Evolutionary conservation across 2,888 invertebrate genomes (phyloP), one percentile per base, ranked within the genome.

Genomic region (Noctua janthina): DNA sequence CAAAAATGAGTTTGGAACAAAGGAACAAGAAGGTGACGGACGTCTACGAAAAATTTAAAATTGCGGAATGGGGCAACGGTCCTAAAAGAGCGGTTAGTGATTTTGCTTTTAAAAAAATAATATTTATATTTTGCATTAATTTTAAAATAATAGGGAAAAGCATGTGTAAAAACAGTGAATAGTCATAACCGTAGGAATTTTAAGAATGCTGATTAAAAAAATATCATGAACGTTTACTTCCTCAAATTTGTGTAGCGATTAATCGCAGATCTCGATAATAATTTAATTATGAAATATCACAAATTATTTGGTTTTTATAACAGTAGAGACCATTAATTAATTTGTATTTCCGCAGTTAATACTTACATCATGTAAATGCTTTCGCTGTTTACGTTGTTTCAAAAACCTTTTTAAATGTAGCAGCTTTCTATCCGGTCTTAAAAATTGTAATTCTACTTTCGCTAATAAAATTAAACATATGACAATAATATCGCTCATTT

Each of bases 11-110:
- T 91, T 91, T 96, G 86, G 95, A 96, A 84, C 92, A 91, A 87
- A 94, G 97, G 83, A 96, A 96, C 77, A 94, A 95, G 91, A 97
- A 97, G 91, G 93, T 97, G 35, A 93, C 93, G 6, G 97, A 96
- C 64, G 95, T 96, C 59, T 97, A 94, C 81, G 96, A 97, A 87
- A 96, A 95, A 91, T 97, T 92, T 87, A 96, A 96, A 88, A 96
- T 96, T 76, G 95, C 93, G 8, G 92, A 95, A 89, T 97, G 97
- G 97, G 97, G 97, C 49, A 94, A 94, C 74, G 92, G 93, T 51
- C 89, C 87, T 72, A 87, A 78, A 54, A 91, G 91, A 87, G 87
- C 92, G 95, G 96, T 96, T 91, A 87, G 95, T 94, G 81, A 79
- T 87, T 88, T 86, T 56, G 1, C 10, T 74, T 90, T 86, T 74